phyloP scores from a whole-genome alignment of 2,888 invertebrate species.

The Drosophila heteroneura region DNA sequence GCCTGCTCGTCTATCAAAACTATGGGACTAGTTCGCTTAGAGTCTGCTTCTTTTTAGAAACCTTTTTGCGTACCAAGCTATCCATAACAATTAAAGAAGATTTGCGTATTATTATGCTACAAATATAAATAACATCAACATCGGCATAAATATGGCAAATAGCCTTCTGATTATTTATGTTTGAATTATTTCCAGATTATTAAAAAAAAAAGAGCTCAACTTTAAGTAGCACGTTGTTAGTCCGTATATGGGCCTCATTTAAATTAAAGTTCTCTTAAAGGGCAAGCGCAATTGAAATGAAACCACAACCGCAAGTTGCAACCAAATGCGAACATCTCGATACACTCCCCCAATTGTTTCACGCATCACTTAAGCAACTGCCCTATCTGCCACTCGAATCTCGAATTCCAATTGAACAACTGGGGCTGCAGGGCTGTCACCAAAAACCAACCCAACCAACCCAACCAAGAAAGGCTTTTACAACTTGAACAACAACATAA shows the following conservation, averaged over 20 bases:
- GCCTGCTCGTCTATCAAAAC: neutral
- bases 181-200: neutral
- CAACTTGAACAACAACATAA: conserved; percentile 42
- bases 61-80: neutral
- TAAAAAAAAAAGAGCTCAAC: neutral
- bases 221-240: neutral
- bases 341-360: neutral
- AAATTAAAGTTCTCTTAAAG: neutral
- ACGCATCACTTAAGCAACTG: conserved; percentile 14
- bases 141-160: neutral
- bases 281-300: conserved; percentile 12
- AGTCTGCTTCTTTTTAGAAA: neutral
- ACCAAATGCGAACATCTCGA: neutral
- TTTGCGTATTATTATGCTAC: neutral
- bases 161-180: neutral
- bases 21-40: neutral
- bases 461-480: neutral
- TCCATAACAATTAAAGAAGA: neutral
- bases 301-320: conserved; percentile 25
- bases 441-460: neutral
- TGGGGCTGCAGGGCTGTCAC: conserved; percentile 1
- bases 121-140: neutral
- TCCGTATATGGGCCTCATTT: neutral
- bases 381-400: conserved; percentile 39
- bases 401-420: conserved; percentile 48